A percentile compares a stretch with the other conserved stretches of the same genome.
Conservation (phyloP, 2,113 vertebrate species). For the Urocolius indicus region DNA sequence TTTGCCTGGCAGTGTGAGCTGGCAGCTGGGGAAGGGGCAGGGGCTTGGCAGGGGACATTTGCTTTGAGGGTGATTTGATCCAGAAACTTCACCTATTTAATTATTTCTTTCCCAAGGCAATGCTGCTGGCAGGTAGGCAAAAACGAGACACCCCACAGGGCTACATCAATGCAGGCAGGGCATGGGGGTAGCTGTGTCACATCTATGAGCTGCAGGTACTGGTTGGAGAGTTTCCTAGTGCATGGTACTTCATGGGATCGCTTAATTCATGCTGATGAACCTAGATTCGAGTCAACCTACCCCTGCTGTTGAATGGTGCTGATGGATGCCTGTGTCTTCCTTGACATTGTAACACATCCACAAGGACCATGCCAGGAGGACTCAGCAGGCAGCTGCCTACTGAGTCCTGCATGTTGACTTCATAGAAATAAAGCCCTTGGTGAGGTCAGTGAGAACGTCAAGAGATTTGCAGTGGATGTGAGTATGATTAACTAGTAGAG, state of each 20-base stretch:
- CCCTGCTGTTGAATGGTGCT: no score
- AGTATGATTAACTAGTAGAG: background rate
- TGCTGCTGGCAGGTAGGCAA: background rate
- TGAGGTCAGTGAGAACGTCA: background rate
- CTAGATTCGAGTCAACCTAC: background rate
- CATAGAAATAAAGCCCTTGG: background rate
- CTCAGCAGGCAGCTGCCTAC: background rate
- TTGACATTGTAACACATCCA: accelerated
- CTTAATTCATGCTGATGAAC: background rate
- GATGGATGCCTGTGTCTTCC: background rate
- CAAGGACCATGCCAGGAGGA: background rate
- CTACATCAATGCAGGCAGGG: background rate
- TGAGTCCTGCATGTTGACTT: background rate
- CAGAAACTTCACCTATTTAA: background rate
- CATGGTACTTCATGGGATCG: background rate
- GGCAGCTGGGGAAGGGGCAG: background rate
- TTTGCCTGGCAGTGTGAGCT: background rate
- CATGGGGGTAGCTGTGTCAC: no score
- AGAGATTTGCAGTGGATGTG: no score
- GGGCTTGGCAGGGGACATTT: background rate
- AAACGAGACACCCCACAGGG: accelerated
- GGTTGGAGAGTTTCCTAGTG: background rate
- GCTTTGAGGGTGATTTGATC: background rate
- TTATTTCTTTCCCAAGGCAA: background rate
- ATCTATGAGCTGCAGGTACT: background rate